A percentile compares a stretch with the other conserved stretches of the same genome.
phyloP scores from a whole-genome alignment of 1,140 invertebrate genomes.

The Drosophila obscura region DNA sequence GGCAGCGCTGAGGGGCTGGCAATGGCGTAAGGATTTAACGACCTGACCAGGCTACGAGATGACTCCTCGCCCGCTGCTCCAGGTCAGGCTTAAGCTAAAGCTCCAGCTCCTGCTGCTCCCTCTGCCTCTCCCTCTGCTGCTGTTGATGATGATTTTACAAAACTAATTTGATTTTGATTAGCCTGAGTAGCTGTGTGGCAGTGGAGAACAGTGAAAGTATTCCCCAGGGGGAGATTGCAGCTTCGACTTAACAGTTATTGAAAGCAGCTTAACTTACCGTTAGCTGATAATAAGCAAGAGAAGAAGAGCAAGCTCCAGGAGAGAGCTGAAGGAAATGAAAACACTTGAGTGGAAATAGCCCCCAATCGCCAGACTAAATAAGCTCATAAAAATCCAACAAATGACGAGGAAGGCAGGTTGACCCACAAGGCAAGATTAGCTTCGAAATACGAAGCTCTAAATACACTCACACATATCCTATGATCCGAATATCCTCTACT shows the following conservation, averaged over 20 bases:
- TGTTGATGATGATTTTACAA: conserved; percentile 62
- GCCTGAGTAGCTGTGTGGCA: conserved; percentile 27
- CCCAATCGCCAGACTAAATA: conserved; percentile 46
- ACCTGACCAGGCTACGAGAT: conserved; percentile 41
- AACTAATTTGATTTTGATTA: conserved; percentile 77
- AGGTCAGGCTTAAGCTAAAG: conserved; percentile 2
- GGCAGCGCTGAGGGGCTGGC: conserved; percentile 20
- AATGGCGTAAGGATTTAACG: conserved; percentile 74
- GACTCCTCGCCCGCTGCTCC: neutral
- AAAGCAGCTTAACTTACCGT: conserved; percentile 48
- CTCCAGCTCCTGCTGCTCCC: neutral
- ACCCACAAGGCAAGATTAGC: neutral
- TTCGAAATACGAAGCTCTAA: no score
- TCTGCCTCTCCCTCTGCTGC: neutral
- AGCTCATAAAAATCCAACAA: conserved; percentile 50
- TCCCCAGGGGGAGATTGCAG: neutral
- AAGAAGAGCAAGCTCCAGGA: neutral
- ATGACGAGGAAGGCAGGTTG: neutral
- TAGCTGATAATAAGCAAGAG: conserved; percentile 30
- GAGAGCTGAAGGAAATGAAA: conserved; percentile 30
- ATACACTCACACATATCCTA: no score
- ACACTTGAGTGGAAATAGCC: conserved; percentile 52
- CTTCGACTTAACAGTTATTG: conserved; percentile 59
- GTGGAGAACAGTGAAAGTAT: neutral
- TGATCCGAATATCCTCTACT: no score